Conservation (phyloP, 2,888 invertebrate species). For the Pseudococcus viburni region DNA sequence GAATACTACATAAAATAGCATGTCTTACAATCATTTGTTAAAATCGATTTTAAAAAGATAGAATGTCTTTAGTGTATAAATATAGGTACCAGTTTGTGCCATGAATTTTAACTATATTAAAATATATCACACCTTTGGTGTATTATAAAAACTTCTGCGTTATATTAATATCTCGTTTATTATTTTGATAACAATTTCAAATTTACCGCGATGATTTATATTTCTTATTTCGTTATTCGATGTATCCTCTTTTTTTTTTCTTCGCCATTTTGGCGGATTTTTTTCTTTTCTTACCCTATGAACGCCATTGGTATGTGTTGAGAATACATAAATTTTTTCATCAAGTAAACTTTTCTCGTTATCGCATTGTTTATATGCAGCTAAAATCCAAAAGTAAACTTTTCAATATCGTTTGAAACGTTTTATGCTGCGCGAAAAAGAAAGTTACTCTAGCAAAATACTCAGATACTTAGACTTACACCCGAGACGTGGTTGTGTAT, state of each 20-base stretch:
- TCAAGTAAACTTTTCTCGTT: conserved; percentile 1
- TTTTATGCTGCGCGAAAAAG: neutral
- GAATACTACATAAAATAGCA: conserved; percentile 16
- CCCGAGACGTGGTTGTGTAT: neutral
- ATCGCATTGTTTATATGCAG: conserved; percentile 10
- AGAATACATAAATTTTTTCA: conserved; percentile 1
- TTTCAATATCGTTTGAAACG: conserved; percentile 13
- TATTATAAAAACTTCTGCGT: conserved; percentile 9
- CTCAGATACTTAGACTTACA: neutral
- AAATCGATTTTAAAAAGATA: conserved; percentile 43
- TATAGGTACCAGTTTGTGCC: conserved; percentile 55
- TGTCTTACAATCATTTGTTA: conserved; percentile 24
- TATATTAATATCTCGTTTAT: conserved; percentile 51
- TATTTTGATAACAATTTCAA: conserved; percentile 52
- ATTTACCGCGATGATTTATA: conserved; percentile 25
- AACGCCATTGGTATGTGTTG: neutral
- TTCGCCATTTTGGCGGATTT: neutral
- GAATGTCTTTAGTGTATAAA: neutral
- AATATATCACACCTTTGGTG: conserved; percentile 49
- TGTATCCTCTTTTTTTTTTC: neutral
- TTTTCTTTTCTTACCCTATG: neutral
- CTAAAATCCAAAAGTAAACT: conserved; percentile 6
- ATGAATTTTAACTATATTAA: conserved; percentile 51
- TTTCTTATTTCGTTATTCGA: neutral
- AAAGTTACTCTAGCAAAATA: neutral